Evolutionary conservation across 2,113 vertebrate species (phyloP).

Genomic region (Desmodus rotundus): DNA sequence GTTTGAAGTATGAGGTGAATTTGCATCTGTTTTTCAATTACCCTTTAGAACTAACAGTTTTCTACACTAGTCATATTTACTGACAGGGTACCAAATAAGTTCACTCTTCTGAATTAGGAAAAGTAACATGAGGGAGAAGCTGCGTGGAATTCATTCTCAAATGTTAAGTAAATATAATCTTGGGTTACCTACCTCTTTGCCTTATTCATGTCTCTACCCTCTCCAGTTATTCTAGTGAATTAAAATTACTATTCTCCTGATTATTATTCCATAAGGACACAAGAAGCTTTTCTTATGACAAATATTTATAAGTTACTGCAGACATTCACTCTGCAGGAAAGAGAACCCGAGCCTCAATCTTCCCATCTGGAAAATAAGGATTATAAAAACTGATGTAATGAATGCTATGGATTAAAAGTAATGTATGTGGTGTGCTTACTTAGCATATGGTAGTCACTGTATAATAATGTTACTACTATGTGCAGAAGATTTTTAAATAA

Average conservation of each 20-base stretch:
- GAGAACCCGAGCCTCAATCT: not conserved
- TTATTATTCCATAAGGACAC: not conserved
- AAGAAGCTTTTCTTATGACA: not conserved
- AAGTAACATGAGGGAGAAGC: not conserved
- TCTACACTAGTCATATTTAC: not conserved
- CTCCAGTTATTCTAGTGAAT: not conserved
- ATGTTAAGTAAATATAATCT: not conserved
- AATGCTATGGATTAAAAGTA: not conserved
- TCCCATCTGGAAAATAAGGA: not conserved
- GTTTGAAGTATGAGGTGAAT: not conserved
- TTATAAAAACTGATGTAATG: not conserved
- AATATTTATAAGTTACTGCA: not conserved
- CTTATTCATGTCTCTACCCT: not conserved
- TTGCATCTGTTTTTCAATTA: not conserved
- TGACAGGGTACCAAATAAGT: not conserved
- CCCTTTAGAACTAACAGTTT: not conserved
- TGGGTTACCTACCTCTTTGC: not conserved
- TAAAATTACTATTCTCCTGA: not conserved
- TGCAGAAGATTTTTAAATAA: not conserved
- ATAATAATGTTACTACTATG: not conserved
- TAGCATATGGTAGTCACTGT: not conserved
- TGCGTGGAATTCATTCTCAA: not conserved
- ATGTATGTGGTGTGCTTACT: not conserved
- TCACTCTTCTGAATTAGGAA: not conserved
- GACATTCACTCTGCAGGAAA: not conserved